A percentile compares a stretch with the other conserved stretches of the same genome.
Evolutionary conservation across 1,140 invertebrate genomes (phyloP).

Genomic region (Rhagoletis zephyria): DNA sequence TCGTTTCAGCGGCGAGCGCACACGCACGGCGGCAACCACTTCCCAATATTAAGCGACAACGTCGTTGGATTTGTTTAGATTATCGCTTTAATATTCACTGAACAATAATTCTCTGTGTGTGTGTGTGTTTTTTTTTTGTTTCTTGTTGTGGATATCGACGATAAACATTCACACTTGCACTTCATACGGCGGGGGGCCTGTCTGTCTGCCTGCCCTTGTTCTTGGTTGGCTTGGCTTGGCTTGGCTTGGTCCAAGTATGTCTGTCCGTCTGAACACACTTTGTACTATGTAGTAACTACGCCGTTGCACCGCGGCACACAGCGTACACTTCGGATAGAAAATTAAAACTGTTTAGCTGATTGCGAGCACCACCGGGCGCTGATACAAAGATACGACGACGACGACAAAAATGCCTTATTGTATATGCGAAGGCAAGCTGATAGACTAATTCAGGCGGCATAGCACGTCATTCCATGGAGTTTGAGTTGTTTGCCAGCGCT

Average conservation of each 20-base stretch:
- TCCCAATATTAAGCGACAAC: not conserved
- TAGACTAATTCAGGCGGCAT: not conserved
- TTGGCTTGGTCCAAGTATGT: slow-evolving; percentile 10
- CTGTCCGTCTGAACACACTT: slow-evolving; percentile 29
- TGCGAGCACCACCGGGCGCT: slow-evolving; percentile 60
- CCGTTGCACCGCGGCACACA: slow-evolving; percentile 70
- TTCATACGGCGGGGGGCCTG: slow-evolving; percentile 10
- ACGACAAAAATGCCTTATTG: not conserved
- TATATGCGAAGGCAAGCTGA: not conserved
- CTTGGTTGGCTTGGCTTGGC: not conserved
- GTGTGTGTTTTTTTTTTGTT: not conserved
- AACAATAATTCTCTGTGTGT: not conserved
- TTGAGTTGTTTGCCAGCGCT: slow-evolving; percentile 12
- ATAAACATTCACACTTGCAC: slow-evolving; percentile 40
- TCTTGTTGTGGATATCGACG: not conserved
- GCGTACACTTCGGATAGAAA: slow-evolving; percentile 71
- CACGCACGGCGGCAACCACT: not conserved
- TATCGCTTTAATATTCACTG: slow-evolving; percentile 19
- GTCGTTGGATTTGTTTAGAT: slow-evolving; percentile 41
- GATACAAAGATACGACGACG: slow-evolving; percentile 23
- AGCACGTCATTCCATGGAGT: not conserved
- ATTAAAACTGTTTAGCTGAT: slow-evolving; percentile 65
- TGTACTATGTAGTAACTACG: slow-evolving; percentile 57
- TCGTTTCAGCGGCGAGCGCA: not conserved
- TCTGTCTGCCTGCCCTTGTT: not conserved